Evolutionary conservation across 2,113 vertebrate genomes (phyloP).

Genomic region (Macquaria ambigua): DNA sequence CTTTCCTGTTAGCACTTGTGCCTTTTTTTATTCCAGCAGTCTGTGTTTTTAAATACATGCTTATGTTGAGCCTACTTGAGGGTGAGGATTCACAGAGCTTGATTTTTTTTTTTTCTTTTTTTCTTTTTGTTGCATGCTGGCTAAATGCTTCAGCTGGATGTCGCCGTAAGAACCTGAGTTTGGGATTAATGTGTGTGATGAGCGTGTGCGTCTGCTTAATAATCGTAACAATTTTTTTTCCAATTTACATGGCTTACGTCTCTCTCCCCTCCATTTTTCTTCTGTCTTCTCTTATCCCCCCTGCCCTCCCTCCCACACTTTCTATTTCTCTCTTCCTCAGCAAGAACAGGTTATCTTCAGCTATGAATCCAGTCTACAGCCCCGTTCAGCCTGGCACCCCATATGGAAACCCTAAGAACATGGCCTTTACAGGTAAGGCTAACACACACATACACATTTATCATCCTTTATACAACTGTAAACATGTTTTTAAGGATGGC

Average conservation of each 20-base stretch:
- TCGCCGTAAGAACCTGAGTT: constrained; percentile 43
- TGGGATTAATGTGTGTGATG: constrained; percentile 45
- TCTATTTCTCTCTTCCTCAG: constrained; percentile 74
- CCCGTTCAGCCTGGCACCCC: constrained; percentile 97
- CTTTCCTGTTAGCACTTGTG: constrained; percentile 30
- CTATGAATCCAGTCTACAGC: constrained; percentile 99
- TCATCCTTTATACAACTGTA: not conserved
- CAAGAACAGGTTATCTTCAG: constrained; percentile 92
- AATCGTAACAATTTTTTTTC: constrained; percentile 53
- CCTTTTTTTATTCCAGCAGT: constrained; percentile 22
- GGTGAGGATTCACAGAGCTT: constrained; percentile 46
- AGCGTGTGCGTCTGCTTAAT: constrained; percentile 30
- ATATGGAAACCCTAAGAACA: constrained; percentile 98
- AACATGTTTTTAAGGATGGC: not conserved
- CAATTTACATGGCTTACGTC: constrained; percentile 47
- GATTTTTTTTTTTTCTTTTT: not conserved
- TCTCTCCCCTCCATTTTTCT: constrained; percentile 37
- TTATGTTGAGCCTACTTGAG: constrained; percentile 43
- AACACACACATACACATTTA: not conserved
- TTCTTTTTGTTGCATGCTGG: constrained; percentile 41
- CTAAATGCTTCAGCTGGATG: constrained; percentile 56
- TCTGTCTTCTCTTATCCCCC: constrained; percentile 40
- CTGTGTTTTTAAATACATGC: constrained; percentile 45
- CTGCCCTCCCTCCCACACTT: constrained; percentile 24
- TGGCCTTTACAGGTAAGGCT: constrained; percentile 93